phyloP scores from a whole-genome alignment of 2,888 invertebrate genomes.

The Calameuta idolon region DNA sequence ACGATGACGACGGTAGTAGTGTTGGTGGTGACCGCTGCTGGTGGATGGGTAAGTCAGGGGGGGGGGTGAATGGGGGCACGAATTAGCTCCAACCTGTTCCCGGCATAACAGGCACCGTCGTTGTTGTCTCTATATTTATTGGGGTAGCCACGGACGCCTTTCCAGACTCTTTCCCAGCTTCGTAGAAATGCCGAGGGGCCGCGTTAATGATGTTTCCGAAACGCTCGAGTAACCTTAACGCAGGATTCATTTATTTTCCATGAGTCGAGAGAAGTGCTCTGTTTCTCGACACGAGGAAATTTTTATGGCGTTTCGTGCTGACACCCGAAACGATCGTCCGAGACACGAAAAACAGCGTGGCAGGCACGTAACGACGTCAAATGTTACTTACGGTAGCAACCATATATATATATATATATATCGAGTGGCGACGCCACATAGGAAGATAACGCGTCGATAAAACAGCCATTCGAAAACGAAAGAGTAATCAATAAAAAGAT shows the following conservation, averaged over 20 bases:
- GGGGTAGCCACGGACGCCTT: slow-evolving; percentile 56
- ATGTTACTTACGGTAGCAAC: background rate
- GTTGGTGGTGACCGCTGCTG: slow-evolving; percentile 13
- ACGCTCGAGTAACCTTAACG: slow-evolving; percentile 17
- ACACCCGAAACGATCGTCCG: slow-evolving; percentile 29
- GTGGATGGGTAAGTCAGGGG: slow-evolving; percentile 17
- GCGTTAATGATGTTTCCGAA: slow-evolving; percentile 60
- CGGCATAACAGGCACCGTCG: slow-evolving; percentile 57
- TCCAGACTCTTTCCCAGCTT: slow-evolving; percentile 43
- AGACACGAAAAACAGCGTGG: slow-evolving; percentile 13
- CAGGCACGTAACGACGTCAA: background rate
- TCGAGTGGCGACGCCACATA: background rate
- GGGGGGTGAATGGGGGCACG: slow-evolving; percentile 44
- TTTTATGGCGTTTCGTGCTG: slow-evolving; percentile 21
- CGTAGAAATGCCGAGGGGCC: slow-evolving; percentile 52
- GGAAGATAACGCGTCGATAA: background rate
- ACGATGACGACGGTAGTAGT: slow-evolving; percentile 13
- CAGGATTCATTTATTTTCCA: slow-evolving; percentile 7
- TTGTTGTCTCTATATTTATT: slow-evolving; percentile 66
- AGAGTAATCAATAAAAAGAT: background rate
- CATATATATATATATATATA: background rate
- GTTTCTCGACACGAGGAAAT: slow-evolving; percentile 8
- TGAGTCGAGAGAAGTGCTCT: slow-evolving; percentile 7
- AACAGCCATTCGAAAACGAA: background rate
- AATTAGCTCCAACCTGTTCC: slow-evolving; percentile 65